These are phyloP conservation scores for Ceratina japonica DNA, from an alignment of 1,140 invertebrate genomes.

Conservation along the genomic window DNA sequence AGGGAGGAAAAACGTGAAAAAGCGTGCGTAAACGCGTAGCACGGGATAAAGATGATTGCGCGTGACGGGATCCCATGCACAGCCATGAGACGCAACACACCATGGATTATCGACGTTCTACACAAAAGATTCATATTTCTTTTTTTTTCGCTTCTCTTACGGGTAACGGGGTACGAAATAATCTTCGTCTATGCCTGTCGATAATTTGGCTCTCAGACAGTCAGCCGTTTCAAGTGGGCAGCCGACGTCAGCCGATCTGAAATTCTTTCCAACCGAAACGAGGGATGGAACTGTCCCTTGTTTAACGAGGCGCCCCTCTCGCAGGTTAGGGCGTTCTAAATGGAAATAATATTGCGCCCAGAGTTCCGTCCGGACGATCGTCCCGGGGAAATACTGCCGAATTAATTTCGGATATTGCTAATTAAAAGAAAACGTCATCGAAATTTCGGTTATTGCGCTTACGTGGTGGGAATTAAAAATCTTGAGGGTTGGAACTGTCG, in stretches of 20 bases:
- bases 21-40: not conserved
- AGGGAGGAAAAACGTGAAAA: not conserved
- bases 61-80: conserved; percentile 23
- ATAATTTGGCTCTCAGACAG: conserved; percentile 56
- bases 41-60: conserved; percentile 28
- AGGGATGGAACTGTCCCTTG: conserved; percentile 15
- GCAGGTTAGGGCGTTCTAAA: conserved; percentile 13
- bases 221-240: conserved; percentile 22
- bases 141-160: conserved; percentile 20
- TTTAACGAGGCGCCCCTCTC: conserved; percentile 35
- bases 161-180: conserved; percentile 10
- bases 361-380: conserved; percentile 4
- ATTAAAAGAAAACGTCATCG: conserved; percentile 33
- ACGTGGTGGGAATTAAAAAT: not conserved
- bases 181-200: conserved; percentile 13
- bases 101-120: conserved; percentile 50
- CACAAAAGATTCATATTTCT: conserved; percentile 45
- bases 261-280: conserved; percentile 1
- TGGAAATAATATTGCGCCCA: conserved; percentile 37
- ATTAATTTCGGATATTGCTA: conserved; percentile 29
- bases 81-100: conserved; percentile 5
- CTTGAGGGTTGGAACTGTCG: not conserved
- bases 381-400: not conserved
- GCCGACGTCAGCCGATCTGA: conserved; percentile 26
- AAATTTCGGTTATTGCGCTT: conserved; percentile 29